These are phyloP conservation scores for Clepsis dumicolana DNA, from an alignment of 2,888 invertebrate genomes.

Conservation along the genomic window DNA sequence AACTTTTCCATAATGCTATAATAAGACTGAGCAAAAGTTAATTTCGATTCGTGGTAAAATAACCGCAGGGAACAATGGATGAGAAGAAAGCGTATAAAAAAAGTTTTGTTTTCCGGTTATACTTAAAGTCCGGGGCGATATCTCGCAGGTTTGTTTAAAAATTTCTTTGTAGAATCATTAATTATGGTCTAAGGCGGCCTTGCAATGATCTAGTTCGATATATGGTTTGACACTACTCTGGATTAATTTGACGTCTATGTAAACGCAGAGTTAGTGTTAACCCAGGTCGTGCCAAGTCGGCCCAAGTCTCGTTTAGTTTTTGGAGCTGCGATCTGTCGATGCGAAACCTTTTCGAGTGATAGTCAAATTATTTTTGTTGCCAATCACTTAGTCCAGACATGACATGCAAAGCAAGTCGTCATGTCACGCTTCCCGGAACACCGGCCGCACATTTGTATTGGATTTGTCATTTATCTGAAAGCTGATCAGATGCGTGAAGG, in stretches of 20 bases:
- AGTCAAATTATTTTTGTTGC: slow-evolving; percentile 24
- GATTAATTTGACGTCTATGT: no score
- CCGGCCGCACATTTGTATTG: not conserved
- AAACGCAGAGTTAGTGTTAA: no score
- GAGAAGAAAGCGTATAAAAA: not conserved
- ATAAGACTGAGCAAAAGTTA: not conserved
- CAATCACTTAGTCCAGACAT: slow-evolving; percentile 32
- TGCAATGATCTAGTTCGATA: no score
- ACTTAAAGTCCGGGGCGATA: not conserved
- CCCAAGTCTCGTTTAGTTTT: not conserved
- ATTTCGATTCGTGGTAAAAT: not conserved
- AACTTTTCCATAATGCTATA: no score
- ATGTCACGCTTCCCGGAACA: slow-evolving; percentile 11
- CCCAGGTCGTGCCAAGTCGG: no score
- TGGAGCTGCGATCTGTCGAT: not conserved
- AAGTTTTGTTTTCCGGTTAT: no score
- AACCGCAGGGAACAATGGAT: not conserved
- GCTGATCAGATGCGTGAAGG: not conserved
- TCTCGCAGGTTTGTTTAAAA: slow-evolving; percentile 2
- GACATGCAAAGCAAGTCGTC: slow-evolving; percentile 10
- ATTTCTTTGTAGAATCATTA: slow-evolving; percentile 9
- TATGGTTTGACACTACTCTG: no score
- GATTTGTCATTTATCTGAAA: slow-evolving; percentile 6
- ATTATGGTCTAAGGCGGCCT: no score
- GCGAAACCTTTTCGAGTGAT: slow-evolving; percentile 28